Evolutionary conservation across 1,140 invertebrate genomes (phyloP).

Genomic region (Drosophila arizonae): DNA sequence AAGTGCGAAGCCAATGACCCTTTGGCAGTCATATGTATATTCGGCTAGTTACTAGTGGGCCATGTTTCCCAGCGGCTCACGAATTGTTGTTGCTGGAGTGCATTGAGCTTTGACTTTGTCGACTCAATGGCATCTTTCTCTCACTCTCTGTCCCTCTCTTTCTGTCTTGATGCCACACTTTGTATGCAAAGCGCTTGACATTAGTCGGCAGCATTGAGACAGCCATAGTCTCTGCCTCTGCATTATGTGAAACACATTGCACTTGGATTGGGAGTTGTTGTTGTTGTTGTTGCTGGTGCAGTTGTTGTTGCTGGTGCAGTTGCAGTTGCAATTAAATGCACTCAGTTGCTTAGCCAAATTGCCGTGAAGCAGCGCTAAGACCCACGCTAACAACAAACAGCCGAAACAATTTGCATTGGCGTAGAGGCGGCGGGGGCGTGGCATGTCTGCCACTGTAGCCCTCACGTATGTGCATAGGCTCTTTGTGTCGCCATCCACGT

Average conservation of each 20-base stretch:
- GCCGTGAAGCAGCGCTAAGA: constrained; percentile 34
- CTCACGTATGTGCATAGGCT: constrained; percentile 9
- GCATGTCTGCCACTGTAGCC: not conserved
- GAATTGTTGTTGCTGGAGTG: constrained; percentile 19
- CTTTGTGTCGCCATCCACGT: constrained; percentile 44
- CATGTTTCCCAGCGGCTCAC: constrained; percentile 40
- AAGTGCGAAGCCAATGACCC: constrained; percentile 18
- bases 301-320: constrained; percentile 2
- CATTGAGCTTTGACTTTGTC: constrained; percentile 66
- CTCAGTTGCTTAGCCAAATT: constrained; percentile 60
- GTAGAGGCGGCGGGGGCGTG: not conserved
- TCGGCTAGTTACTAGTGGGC: not conserved
- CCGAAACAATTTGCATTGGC: constrained; percentile 51
- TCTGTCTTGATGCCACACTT: constrained; percentile 30
- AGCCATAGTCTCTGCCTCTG: constrained; percentile 27
- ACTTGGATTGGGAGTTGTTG: constrained; percentile 44
- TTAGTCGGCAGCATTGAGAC: constrained; percentile 50
- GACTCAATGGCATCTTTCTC: not conserved
- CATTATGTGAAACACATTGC: constrained; percentile 57
- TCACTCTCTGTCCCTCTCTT: not conserved
- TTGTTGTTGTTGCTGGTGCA: constrained; percentile 7
- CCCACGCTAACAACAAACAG: constrained; percentile 29
- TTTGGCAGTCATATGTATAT: not conserved
- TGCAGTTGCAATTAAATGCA: constrained; percentile 68
- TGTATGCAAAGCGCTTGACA: constrained; percentile 72